Conservation (phyloP, 2,113 vertebrate genomes). For the Takifugu flavidus region DNA sequence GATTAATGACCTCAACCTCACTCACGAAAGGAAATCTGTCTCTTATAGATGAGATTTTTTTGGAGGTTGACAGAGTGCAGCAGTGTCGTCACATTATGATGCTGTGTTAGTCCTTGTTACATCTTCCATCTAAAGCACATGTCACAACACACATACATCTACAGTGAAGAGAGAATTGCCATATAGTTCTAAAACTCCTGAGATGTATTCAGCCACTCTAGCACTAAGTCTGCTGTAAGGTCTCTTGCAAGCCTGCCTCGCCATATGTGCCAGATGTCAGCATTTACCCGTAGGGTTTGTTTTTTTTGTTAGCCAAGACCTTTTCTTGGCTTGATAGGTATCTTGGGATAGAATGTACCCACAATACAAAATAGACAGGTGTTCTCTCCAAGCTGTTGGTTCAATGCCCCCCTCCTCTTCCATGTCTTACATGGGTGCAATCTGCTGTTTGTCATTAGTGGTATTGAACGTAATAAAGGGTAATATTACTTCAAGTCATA, state of each 20-base stretch:
- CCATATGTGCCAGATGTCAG: constrained; percentile 59
- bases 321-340: constrained; percentile 60
- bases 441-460: constrained; percentile 25
- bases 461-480: constrained; percentile 17
- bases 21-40: too few relatives aligned
- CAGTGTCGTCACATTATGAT: too few relatives aligned
- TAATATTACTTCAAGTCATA: neutral
- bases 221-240: constrained; percentile 59
- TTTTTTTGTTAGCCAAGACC: constrained; percentile 64
- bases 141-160: neutral
- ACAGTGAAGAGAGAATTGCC: constrained; percentile 2
- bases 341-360: constrained; percentile 63
- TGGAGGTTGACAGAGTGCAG: neutral
- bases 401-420: constrained; percentile 22
- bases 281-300: constrained; percentile 67
- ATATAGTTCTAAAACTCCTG: constrained; percentile 44
- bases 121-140: neutral
- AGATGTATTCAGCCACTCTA: constrained; percentile 49
- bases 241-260: constrained; percentile 66
- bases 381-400: constrained; percentile 71
- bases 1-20: neutral
- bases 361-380: constrained; percentile 70
- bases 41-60: neutral
- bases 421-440: constrained; percentile 28
- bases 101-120: neutral